Base-by-base conservation (phyloP, 2,113 vertebrate genomes). In the Anguilla japonica region DNA sequence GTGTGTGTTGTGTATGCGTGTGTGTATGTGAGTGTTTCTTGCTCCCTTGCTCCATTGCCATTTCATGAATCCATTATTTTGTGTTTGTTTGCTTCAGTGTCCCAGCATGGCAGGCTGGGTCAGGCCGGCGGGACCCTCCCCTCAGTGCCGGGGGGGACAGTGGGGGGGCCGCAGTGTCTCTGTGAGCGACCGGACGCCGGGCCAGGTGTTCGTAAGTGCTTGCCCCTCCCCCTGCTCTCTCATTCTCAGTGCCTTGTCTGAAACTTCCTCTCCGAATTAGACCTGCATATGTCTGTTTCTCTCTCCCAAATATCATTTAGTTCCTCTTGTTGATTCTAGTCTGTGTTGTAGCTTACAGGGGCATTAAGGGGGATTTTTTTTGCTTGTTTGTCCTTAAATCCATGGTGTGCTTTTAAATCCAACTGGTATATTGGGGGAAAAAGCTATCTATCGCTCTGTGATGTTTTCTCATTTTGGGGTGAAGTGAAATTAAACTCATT, bases 1-100 rank as follows among this genome's bases (percentile, higher is more conserved):
- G 39, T 67, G 34, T 79, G 84, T 83, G 82, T 34, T 83, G 29
- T 16, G 79, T 29, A 39, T 84, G 34, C 67, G 39, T 84, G 83
- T 41, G 83, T 67, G 34, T 41, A 16, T 14, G 56, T n/a, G 18
- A 41, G 9, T 39, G 14, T 84, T 86, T 85, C 13, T 71, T 84
- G 56, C 80, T 40, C 57, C 29, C 60, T 88, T 63, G 39, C 81
- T 84, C 79, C 86, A 85, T 91, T 85, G 63, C 87, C 89, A 87
- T 88, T 84, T 87, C 88, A 88, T 84, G 80, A 56, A 71, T 88
- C 88, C 88, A 86, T 88, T 86, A 56, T 89, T 89, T 88, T 84
- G 75, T 89, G 81, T 91, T 89, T 88, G 85, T 88, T 87, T 87
- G 86, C 90, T 85, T 88, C 83, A 89, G 90, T 89, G 88, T 81